These are phyloP conservation scores for Hydractinia echinata DNA, from an alignment of 30 jellyfish, hydroid and myxozoan genomes.

Conservation along the genomic window DNA sequence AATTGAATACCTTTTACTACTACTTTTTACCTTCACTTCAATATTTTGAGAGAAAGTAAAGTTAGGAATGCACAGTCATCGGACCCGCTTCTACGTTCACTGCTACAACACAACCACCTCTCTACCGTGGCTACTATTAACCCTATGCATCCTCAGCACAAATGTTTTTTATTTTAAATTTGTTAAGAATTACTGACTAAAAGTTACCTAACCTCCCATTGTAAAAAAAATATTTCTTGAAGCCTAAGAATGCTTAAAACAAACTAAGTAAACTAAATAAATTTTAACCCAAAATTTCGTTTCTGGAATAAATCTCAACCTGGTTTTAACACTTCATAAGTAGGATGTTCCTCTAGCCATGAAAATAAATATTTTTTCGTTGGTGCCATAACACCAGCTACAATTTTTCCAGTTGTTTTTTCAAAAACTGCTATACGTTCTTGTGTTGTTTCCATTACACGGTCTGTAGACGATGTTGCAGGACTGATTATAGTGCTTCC, in stretches of 20 bases:
- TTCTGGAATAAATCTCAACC: constrained; percentile 7
- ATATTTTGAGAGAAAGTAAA: no score
- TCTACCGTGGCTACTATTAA: no score
- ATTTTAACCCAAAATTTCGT: background rate
- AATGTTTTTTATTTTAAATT: no score
- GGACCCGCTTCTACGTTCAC: no score
- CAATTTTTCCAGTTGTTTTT: constrained; percentile 75
- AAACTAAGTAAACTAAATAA: background rate
- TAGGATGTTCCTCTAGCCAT: constrained; percentile 98
- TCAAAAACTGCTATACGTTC: constrained; percentile 89
- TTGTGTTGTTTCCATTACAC: constrained; percentile 42
- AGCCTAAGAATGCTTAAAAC: background rate
- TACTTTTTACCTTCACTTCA: no score
- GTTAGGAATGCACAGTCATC: no score
- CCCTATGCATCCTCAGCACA: no score
- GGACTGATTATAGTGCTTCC: constrained; percentile 54
- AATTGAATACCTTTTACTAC: no score
- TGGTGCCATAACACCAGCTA: constrained; percentile 99
- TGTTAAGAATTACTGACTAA: no score
- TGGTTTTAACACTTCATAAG: constrained; percentile 73
- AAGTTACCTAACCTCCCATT: background rate
- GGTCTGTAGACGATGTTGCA: constrained; percentile 58
- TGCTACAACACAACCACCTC: no score
- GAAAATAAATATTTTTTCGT: constrained; percentile 62
- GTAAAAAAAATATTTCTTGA: background rate